phyloP scores from a whole-genome alignment of 2,888 invertebrate species.

The Neuroscelio doddi region DNA sequence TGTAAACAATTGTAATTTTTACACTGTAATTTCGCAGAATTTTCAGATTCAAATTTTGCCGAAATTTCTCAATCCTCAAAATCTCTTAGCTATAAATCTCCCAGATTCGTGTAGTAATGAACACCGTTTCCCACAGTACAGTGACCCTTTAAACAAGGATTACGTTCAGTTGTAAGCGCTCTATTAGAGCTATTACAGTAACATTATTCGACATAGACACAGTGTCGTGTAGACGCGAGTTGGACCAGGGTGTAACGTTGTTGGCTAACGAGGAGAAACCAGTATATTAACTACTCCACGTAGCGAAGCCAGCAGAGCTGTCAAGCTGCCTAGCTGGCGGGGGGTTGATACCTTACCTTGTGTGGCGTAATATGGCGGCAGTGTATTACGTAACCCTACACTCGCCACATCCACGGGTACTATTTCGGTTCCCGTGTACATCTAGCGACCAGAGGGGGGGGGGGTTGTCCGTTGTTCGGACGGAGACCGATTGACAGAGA shows the following conservation, averaged over 20 bases:
- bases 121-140: constrained; percentile 1
- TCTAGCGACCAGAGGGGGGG: constrained; percentile 33
- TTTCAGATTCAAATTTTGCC: no score
- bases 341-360: constrained; percentile 53
- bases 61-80: no score
- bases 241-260: constrained; percentile 55
- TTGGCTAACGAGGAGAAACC: constrained; percentile 64
- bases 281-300: constrained; percentile 62
- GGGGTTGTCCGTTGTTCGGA: constrained; percentile 16
- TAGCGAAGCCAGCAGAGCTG: constrained; percentile 48
- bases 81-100: no score
- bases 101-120: not conserved
- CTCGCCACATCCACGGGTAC: constrained; percentile 53
- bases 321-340: constrained; percentile 47
- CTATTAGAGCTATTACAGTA: constrained; percentile 21
- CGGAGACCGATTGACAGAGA: constrained; percentile 26
- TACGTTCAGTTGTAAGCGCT: constrained; percentile 6
- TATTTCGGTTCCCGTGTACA: constrained; percentile 54
- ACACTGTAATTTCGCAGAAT: no score
- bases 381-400: constrained; percentile 64
- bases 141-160: constrained; percentile 8
- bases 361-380: constrained; percentile 57
- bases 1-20: no score
- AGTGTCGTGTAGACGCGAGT: constrained; percentile 19
- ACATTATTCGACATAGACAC: constrained; percentile 21